These are phyloP conservation scores for Xylota segnis DNA, from an alignment of 2,888 invertebrate genomes.

Conservation along the genomic window DNA sequence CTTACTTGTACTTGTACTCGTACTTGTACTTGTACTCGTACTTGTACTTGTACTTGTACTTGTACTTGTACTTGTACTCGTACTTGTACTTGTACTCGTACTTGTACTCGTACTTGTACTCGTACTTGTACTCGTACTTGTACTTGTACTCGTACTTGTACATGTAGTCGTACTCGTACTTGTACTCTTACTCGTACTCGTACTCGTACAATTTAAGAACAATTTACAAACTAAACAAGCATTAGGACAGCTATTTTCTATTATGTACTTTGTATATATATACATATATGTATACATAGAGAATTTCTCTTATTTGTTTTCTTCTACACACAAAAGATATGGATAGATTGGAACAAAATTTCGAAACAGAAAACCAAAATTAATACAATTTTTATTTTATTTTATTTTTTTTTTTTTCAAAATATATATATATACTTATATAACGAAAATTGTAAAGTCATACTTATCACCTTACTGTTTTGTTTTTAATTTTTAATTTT, in stretches of 20 bases:
- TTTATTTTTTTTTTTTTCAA: background rate
- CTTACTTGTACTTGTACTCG: no score
- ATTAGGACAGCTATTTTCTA: conserved; percentile 28
- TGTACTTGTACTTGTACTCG: no score
- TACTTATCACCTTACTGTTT: conserved; percentile 5
- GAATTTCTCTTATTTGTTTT: background rate
- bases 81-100: no score
- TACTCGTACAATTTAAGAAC: no score
- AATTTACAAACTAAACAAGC: conserved; percentile 10
- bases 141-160: no score
- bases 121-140: no score
- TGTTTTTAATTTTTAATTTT: conserved; percentile 25
- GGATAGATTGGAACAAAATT: conserved; percentile 33
- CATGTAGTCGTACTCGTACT: no score
- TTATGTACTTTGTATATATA: conserved; percentile 13
- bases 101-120: no score
- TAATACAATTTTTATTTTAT: conserved; percentile 10
- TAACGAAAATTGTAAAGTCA: conserved; percentile 68
- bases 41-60: no score
- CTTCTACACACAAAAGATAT: conserved; percentile 40
- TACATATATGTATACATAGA: background rate
- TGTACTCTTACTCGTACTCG: no score
- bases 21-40: no score
- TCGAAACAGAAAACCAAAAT: conserved; percentile 41
- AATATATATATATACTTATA: background rate